Base-by-base conservation (phyloP, 2,113 vertebrate genomes). In the Neotoma lepida region DNA sequence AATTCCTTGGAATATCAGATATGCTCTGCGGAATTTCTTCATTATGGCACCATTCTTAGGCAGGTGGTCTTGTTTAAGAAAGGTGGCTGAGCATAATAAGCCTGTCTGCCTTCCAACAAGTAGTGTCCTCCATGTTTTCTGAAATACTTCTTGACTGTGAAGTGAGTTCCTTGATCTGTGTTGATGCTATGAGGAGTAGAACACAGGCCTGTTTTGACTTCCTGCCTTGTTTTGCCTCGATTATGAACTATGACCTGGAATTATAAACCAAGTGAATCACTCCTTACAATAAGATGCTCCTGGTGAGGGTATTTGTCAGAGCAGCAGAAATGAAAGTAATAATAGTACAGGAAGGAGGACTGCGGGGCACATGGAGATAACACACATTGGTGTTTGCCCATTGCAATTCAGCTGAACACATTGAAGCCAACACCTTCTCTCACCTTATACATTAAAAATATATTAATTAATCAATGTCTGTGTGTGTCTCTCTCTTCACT, bases 321-420 rank as follows among this genome's bases (percentile, higher is more conserved):
- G 39, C 8, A 63, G 4, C 8, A 63, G 15, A 6, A 64, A 84
- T 44, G 39, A 63, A 84, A 84, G 26, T 41, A 39, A 10, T 41
- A 39, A 10, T 18, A 33, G 9, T 24, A 2, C 20, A 1, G 28
- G 17, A 15, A 68, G n/a, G n/a, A 49, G 17, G 41, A 41, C n/a
- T 81, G 39, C 39, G 22, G 61, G 39, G 70, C 51, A 94, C 70
- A 89, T 85, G 26, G 94, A 94, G 71, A 95, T 56, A n/a, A n/a
- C n/a, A 82, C 61, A 88, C 86, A 6, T 78, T 86, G 94, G n/a
- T 70, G 41, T 82, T 85, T 35, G 64, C 87, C 35, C 15, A 46
- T 28, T 70, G 80, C 71, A 84, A 78, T 54, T 76, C 39, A 28
- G 63, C 6, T 2, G 68, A 49, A 6, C 22, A 30, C 41, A 58